Evolutionary conservation across 2,888 invertebrate genomes (phyloP).

Genomic region (Ormyrus nitidulus): DNA sequence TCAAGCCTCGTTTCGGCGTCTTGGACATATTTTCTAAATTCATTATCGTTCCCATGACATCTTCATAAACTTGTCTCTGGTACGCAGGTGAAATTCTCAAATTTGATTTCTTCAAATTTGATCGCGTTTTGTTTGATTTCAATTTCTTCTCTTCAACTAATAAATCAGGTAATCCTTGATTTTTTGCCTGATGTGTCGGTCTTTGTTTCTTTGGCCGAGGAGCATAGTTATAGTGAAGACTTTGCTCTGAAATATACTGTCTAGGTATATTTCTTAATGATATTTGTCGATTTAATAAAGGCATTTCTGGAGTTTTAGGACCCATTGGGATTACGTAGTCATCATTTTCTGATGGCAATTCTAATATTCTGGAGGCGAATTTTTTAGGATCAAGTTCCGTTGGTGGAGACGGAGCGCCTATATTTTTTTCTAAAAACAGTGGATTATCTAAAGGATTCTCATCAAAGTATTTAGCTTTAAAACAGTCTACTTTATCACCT

Average conservation of each 20-base stretch:
- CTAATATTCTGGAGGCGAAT: conserved; percentile 64
- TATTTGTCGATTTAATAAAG: neutral
- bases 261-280: neutral
- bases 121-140: conserved; percentile 15
- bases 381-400: conserved; percentile 62
- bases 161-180: neutral
- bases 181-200: neutral
- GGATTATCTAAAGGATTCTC: conserved; percentile 86
- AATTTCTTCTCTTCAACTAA: neutral
- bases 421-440: conserved; percentile 77
- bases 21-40: conserved; percentile 62
- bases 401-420: conserved; percentile 66
- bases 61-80: conserved; percentile 71
- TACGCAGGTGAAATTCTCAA: conserved; percentile 60
- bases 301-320: conserved; percentile 67
- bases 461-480: conserved; percentile 86
- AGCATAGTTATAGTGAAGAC: conserved; percentile 7
- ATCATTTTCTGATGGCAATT: conserved; percentile 61
- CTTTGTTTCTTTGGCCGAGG: neutral
- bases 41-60: conserved; percentile 72
- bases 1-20: conserved; percentile 2
- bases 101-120: conserved; percentile 39
- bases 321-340: conserved; percentile 61
- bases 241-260: conserved; percentile 4
- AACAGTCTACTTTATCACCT: conserved; percentile 86